Percentiles rank a stretch among this genome's conserved stretches.
These are phyloP conservation scores for Varanus komodoensis DNA, from an alignment of 2,113 vertebrate genomes.

Conservation along the genomic window DNA sequence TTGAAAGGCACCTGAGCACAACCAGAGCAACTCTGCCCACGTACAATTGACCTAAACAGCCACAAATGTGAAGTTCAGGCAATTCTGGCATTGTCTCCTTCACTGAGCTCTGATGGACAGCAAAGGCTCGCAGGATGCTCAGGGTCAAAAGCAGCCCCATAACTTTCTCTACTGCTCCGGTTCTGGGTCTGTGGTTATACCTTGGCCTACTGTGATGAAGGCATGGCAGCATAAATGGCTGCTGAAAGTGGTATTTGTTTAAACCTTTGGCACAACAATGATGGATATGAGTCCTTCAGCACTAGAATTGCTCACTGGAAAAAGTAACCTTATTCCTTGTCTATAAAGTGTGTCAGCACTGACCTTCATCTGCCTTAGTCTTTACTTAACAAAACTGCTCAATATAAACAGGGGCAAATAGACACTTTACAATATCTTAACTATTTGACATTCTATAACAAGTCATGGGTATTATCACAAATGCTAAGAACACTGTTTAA, in stretches of 20 bases:
- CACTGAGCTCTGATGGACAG: background rate
- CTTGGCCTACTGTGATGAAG: background rate
- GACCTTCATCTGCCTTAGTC: background rate
- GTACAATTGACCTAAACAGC: background rate
- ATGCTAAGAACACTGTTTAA: slow-evolving; percentile 44
- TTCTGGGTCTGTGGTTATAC: background rate
- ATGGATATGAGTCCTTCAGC: background rate
- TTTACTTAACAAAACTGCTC: background rate
- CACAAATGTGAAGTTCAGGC: background rate
- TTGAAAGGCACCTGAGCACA: background rate
- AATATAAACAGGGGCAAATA: background rate
- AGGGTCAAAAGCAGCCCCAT: background rate
- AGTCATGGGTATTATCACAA: background rate
- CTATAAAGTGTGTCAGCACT: background rate
- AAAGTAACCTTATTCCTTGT: background rate
- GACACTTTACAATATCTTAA: background rate
- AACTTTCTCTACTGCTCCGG: background rate
- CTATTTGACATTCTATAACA: background rate
- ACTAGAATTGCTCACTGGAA: background rate
- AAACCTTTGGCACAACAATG: background rate
- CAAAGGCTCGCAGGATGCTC: background rate
- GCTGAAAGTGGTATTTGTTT: background rate
- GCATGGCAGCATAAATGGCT: background rate
- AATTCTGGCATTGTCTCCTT: no score
- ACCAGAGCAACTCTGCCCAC: background rate